A percentile compares a stretch with the other conserved stretches of the same genome.
phyloP scores from a whole-genome alignment of 2,113 vertebrate species.

The Xiphorhynchus elegans region DNA sequence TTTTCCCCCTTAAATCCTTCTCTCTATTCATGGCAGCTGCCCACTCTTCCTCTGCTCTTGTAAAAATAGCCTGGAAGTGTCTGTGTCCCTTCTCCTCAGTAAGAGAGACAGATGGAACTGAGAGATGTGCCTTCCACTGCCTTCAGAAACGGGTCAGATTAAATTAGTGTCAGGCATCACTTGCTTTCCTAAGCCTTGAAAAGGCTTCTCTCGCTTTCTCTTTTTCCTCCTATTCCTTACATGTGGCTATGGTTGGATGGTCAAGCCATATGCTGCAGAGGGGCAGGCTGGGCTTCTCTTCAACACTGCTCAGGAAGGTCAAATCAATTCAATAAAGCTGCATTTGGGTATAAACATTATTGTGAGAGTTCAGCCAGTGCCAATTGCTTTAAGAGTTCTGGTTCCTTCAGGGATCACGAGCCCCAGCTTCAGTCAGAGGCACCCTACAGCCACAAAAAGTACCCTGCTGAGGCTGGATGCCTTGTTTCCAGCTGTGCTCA shows the following conservation, averaged over 20 bases:
- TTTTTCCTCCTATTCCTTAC: conserved; percentile 42
- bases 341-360: neutral
- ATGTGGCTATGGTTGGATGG: neutral
- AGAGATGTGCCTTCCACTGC: neutral
- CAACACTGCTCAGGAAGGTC: neutral
- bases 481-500: neutral
- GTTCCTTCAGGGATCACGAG: neutral
- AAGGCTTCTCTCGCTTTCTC: conserved; percentile 9
- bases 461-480: neutral
- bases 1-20: neutral
- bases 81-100: neutral
- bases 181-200: neutral
- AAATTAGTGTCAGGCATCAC: neutral
- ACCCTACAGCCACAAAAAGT: neutral
- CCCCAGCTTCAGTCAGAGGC: neutral
- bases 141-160: neutral
- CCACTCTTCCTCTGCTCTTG: neutral
- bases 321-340: neutral
- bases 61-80: neutral
- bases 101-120: neutral
- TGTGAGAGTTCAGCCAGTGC: neutral
- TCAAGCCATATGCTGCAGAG: neutral
- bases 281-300: neutral
- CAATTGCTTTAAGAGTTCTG: neutral
- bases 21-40: neutral